Evolutionary conservation across 2,113 vertebrate genomes (phyloP).

Genomic region (Brachirus orientalis): DNA sequence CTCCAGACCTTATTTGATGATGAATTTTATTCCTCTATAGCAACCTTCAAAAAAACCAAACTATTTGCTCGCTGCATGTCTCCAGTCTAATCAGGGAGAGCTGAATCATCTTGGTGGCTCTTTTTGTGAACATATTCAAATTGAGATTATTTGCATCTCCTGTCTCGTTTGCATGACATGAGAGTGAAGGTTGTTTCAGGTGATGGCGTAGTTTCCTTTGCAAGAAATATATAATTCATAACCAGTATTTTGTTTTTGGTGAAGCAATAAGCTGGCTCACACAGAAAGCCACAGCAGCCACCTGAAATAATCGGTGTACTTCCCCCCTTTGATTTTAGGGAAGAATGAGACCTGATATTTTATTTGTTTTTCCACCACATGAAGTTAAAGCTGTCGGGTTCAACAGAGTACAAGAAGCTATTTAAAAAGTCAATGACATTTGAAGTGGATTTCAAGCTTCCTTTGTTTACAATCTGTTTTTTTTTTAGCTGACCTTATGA

Average conservation of each 20-base stretch:
- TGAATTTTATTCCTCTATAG: background rate
- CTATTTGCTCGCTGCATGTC: slow-evolving; percentile 18
- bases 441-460: slow-evolving; percentile 21
- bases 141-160: slow-evolving; percentile 33
- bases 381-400: background rate
- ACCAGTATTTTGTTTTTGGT: background rate
- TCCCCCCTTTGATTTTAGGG: slow-evolving; percentile 52
- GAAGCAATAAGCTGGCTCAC: background rate
- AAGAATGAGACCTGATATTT: slow-evolving; percentile 20
- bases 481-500: slow-evolving; percentile 15
- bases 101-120: slow-evolving; percentile 65
- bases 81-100: slow-evolving; percentile 37
- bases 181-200: slow-evolving; percentile 24
- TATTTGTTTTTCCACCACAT: slow-evolving; percentile 11
- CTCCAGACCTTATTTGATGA: background rate
- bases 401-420: slow-evolving; percentile 21
- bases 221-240: background rate
- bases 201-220: no score
- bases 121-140: slow-evolving; percentile 77
- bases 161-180: slow-evolving; percentile 61
- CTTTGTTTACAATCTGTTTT: background rate
- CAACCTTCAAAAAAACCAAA: background rate
- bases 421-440: slow-evolving; percentile 13
- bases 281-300: slow-evolving; percentile 37
- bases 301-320: slow-evolving; percentile 47